phyloP scores from a whole-genome alignment of 92 coral and sea anemone species.

The Parazoanthus darwini region DNA sequence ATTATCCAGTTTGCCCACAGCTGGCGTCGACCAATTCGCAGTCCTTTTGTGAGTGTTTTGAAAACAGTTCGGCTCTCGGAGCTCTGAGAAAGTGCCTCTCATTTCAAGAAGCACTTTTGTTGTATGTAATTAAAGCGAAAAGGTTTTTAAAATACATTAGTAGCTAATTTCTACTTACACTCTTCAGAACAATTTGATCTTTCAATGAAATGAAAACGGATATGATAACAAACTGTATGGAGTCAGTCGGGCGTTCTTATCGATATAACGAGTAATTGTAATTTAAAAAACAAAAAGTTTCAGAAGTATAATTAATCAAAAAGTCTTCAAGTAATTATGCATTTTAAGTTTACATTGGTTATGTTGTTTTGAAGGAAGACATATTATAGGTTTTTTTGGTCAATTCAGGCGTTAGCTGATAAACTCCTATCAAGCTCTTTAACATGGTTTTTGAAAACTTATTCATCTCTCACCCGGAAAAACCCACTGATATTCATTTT shows the following conservation, averaged over 20 bases:
- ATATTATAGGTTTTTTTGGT: too few species aligned
- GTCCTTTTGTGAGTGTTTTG: neutral
- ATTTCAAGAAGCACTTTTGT: neutral
- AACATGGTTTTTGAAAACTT: too few species aligned
- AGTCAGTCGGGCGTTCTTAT: neutral
- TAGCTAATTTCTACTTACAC: neutral
- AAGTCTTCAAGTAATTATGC: neutral
- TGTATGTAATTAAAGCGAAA: neutral
- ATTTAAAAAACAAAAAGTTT: too few species aligned
- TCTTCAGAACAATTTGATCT: neutral
- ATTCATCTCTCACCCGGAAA: too few species aligned
- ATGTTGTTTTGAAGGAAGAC: neutral
- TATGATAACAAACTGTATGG: neutral
- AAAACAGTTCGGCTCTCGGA: neutral
- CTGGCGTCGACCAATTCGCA: neutral
- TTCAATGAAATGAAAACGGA: neutral
- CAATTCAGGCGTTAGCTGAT: neutral
- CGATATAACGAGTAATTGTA: neutral
- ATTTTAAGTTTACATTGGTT: neutral
- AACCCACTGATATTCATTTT: too few species aligned
- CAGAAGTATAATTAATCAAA: neutral
- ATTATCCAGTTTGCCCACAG: neutral
- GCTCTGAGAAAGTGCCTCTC: neutral
- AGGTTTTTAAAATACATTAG: neutral
- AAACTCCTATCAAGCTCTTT: neutral